Evolutionary conservation across 30 jellyfish, hydroid and myxozoan genomes (phyloP).

Genomic region (Aurelia sp.): DNA sequence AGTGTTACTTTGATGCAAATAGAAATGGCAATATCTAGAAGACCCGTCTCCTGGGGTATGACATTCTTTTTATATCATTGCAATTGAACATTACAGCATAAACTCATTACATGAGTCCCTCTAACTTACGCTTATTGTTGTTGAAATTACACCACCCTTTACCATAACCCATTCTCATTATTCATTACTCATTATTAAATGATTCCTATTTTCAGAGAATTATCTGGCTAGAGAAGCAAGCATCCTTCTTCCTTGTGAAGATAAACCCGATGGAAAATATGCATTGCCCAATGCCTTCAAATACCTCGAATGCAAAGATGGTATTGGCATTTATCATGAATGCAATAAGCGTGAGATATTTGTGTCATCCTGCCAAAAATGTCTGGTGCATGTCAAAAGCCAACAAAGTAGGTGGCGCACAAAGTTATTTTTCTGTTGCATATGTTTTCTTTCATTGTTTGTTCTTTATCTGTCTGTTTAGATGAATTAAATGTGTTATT

Average conservation of each 20-base stretch:
- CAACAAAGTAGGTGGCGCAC: constrained; percentile 27
- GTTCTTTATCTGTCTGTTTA: too few relatives aligned
- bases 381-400: constrained; percentile 33
- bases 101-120: too few relatives aligned
- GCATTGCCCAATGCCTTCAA: constrained; percentile 36
- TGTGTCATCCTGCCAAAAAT: constrained; percentile 43
- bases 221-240: constrained; percentile 14
- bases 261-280: constrained; percentile 35
- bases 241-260: neutral
- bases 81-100: too few relatives aligned
- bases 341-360: constrained; percentile 32
- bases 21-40: too few relatives aligned
- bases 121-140: too few relatives aligned
- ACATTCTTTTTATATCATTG: too few relatives aligned
- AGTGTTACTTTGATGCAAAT: too few relatives aligned
- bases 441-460: neutral
- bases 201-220: neutral
- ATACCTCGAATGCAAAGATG: constrained; percentile 50
- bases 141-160: too few relatives aligned
- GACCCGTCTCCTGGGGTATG: too few relatives aligned
- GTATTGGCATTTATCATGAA: constrained; percentile 6
- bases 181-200: neutral
- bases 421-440: neutral
- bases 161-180: too few relatives aligned
- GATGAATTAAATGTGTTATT: too few relatives aligned